Evolutionary conservation across 2,113 vertebrate species (phyloP), one percentile per base, ranked within the genome.

Genomic region (Melierax canorus): DNA sequence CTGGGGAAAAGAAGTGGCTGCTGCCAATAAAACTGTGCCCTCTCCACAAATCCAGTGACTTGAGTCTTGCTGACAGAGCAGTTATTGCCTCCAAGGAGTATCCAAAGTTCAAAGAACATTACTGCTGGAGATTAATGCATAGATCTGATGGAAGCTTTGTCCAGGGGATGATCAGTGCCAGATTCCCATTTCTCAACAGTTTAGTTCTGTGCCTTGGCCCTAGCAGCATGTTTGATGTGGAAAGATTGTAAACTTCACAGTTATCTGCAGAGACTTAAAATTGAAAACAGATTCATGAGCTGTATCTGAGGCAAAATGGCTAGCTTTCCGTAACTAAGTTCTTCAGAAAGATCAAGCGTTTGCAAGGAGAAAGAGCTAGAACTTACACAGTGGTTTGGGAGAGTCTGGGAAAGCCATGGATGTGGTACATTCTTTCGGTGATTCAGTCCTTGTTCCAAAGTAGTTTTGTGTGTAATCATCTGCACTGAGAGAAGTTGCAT

Each of bases 31-130:
- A 88, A 82, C 60, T 66, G 94, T 95, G 76, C 32, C 88, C 86
- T 92, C 59, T 76, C 71, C 32, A 50, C 92, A 92, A 78, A 91
- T 77, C 84, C 56, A 82, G 24, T n/a, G 39, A 24, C 84, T 87
- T 87, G 53, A 90, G 71, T 76, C 93, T 93, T 93, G 92, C 92
- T 96, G 93, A 95, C 90, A 68, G 46, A 91, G 93, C 92, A 94
- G 51, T 51, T 77, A 3, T 79, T 94, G 67, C 91, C 43, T 94
- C 89, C 69, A 71, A 92, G 69, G 78, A 88, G 75, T 84, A 94
- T 88, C 75, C 63, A 92, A 92, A 95, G 83, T 91, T 94, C 92
- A 91, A 15, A 88, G 95, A 84, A 72, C 85, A 71, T 91, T 84
- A 74, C 92, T 92, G 86, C 92, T 78, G 59, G 63, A 86, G 90